Percentiles rank a stretch among this genome's conserved stretches.
phyloP scores from a whole-genome alignment of 64 coral and sea anemone genomes.

The Stichodactyla helianthus region DNA sequence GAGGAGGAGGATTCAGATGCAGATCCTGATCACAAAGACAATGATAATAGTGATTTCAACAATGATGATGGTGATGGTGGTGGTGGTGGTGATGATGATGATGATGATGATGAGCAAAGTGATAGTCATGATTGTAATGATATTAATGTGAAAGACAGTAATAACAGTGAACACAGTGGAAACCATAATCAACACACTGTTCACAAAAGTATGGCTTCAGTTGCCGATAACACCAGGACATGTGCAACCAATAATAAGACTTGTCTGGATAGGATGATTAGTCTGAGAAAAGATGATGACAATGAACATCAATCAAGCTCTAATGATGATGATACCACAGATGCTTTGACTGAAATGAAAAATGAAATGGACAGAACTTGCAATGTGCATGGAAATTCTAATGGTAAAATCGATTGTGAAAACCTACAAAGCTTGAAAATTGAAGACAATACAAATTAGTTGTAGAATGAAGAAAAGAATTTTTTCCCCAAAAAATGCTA shows the following conservation, averaged over 20 bases:
- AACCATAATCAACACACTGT: no score
- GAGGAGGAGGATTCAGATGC: slow-evolving; percentile 6
- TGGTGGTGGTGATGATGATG: not conserved
- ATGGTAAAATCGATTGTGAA: not conserved
- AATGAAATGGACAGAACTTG: not conserved
- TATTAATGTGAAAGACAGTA: not conserved
- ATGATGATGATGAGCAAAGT: not conserved
- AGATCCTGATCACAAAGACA: not conserved
- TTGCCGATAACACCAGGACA: not conserved
- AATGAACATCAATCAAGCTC: not conserved
- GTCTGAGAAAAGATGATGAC: not conserved
- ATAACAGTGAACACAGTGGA: no score
- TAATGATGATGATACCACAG: not conserved
- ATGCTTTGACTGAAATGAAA: not conserved
- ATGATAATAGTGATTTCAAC: not conserved
- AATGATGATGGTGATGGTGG: not conserved
- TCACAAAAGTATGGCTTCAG: not conserved
- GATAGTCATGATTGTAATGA: not conserved
- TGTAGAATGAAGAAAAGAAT: no score
- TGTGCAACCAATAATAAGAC: not conserved
- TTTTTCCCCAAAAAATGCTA: no score
- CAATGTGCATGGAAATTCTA: not conserved
- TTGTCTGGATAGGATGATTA: not conserved
- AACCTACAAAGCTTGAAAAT: not conserved
- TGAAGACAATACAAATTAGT: not conserved